These are phyloP conservation scores for Oscheius sp. DNA, from an alignment of 1,140 invertebrate genomes.

Conservation along the genomic window DNA sequence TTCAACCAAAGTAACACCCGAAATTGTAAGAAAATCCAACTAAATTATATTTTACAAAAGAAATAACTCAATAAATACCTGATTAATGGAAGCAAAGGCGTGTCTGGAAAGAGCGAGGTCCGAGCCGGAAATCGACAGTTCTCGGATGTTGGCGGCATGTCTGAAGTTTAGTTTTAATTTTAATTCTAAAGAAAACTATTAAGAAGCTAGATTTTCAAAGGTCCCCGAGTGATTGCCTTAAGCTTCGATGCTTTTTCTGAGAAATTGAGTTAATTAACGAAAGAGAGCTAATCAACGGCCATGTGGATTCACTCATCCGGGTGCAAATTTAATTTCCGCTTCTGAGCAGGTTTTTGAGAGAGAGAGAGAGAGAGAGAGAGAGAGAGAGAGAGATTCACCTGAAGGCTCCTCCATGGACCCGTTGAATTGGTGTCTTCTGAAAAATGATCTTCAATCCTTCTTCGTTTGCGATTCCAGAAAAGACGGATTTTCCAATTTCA, in stretches of 20 bases:
- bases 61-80: not conserved
- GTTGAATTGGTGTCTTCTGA: constrained; percentile 20
- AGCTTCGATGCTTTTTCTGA: too few species aligned
- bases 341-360: not conserved
- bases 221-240: too few species aligned
- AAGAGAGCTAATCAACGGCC: too few species aligned
- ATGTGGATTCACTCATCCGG: too few species aligned
- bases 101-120: constrained; percentile 31
- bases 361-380: not conserved
- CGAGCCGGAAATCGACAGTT: constrained; percentile 18
- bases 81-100: constrained; percentile 27
- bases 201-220: too few species aligned
- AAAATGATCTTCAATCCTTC: constrained; percentile 21
- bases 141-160: constrained; percentile 27
- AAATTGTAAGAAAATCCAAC: constrained; percentile 31
- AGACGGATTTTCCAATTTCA: constrained; percentile 22
- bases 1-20: constrained; percentile 27
- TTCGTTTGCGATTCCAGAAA: constrained; percentile 29
- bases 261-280: too few species aligned
- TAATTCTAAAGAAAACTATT: too few species aligned
- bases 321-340: too few species aligned
- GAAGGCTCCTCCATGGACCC: constrained; percentile 29
- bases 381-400: not conserved
- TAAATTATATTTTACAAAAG: constrained; percentile 5
- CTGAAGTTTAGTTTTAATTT: constrained; percentile 19